Base-by-base conservation (phyloP, 2,888 invertebrate genomes). In the Alcis repandata region DNA sequence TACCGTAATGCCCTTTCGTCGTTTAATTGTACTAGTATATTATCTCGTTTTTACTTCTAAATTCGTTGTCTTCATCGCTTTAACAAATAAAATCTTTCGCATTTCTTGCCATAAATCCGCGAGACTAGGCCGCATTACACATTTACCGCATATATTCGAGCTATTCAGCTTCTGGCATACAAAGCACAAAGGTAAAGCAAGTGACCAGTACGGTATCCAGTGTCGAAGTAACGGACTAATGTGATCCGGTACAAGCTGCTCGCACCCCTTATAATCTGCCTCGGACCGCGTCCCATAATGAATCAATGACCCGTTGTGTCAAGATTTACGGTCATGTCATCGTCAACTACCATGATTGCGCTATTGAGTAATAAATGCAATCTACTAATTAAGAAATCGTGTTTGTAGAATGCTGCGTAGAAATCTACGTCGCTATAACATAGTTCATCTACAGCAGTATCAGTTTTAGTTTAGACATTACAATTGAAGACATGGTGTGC, bases 261-360 rank as follows among this genome's bases (percentile, higher is more conserved):
- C n/a, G 9, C 19, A 17, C 20, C 51, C 51, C 19, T 19, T 52
- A 38, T 11, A 43, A 57, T 58, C 63, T 52, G 53, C 13, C 17
- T 58, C 46, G n/a, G 46, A 63, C 58, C 17, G 58, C 52, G 32
- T 40, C 40, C 46, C n/a, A 40, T 52, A 57, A 43, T 27, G 57
- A 57, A 58, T 20, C 51, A 57, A 40, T 36, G 62, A 41, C 43
- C 51, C 49, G 57, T 51, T 20, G 22, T 52, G 43, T 51, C 33
- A 32, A 77, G 83, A 84, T 83, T 84, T 82, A 79, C 67, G 56
- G 36, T 15, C 60, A 70, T 72, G 76, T 69, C 77, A 76, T 80
- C 79, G 76, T 76, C 83, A 80, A 84, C 85, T 82, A 79, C 79
- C 60, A 75, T 72, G 79, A 84, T 82, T 82, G 79, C 78, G 52